Evolutionary conservation across 2,888 invertebrate genomes (phyloP).

Genomic region (Sphaerolaimus hirsutus): DNA sequence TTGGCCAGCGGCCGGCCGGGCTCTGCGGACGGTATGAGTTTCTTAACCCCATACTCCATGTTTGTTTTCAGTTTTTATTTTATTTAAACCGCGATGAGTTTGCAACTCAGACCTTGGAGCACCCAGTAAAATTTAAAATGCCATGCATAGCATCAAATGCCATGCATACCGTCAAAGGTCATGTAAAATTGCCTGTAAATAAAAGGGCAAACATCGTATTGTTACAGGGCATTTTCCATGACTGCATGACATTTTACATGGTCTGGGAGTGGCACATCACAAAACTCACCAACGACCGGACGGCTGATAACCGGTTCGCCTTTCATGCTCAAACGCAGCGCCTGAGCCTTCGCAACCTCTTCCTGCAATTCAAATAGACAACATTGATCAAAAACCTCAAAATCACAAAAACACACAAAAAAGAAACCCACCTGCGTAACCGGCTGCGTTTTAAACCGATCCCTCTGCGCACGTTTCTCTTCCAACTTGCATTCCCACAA

Average conservation of each 20-base stretch:
- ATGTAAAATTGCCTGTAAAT: too few relatives aligned
- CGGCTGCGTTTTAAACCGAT: neutral
- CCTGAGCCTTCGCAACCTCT: neutral
- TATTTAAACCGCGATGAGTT: too few relatives aligned
- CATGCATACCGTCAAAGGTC: too few relatives aligned
- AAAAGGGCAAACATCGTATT: too few relatives aligned
- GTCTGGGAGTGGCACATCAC: neutral
- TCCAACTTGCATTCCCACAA: neutral
- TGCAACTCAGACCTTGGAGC: too few relatives aligned
- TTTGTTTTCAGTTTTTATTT: too few relatives aligned
- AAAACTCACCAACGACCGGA: neutral
- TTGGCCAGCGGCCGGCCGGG: neutral
- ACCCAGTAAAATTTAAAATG: too few relatives aligned
- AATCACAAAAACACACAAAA: neutral
- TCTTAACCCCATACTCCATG: too few relatives aligned
- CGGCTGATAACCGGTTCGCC: neutral
- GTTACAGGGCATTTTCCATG: too few relatives aligned
- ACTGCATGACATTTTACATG: too few relatives aligned
- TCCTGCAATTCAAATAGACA: neutral
- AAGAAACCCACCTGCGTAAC: neutral
- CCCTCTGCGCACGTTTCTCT: neutral
- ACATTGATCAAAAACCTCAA: too few relatives aligned
- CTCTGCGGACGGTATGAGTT: neutral
- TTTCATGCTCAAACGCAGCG: neutral
- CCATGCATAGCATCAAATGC: too few relatives aligned